Evolutionary conservation across 2,888 invertebrate species (phyloP).

Genomic region (Habrosyne pyritoides): DNA sequence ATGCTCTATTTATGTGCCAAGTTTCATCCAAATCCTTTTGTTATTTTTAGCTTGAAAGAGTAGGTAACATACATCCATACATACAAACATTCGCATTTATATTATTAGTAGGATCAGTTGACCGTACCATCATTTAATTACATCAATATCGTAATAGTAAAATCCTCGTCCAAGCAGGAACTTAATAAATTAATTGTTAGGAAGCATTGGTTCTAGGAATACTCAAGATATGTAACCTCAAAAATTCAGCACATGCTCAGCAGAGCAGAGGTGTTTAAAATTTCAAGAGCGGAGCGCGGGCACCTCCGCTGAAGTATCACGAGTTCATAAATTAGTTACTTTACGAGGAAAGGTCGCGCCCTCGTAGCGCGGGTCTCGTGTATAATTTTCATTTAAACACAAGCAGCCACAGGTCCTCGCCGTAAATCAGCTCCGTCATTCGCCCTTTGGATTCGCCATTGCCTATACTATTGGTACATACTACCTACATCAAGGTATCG

Average conservation of each 20-base stretch:
- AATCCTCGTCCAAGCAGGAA: not conserved
- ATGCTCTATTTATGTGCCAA: too few relatives aligned
- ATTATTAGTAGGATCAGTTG: too few relatives aligned
- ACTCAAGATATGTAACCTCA: slow-evolving; percentile 61
- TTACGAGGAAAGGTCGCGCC: slow-evolving; percentile 73
- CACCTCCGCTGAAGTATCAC: slow-evolving; percentile 67
- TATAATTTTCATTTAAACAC: slow-evolving; percentile 80
- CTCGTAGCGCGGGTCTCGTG: slow-evolving; percentile 63
- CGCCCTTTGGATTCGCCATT: slow-evolving; percentile 54
- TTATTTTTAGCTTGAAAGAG: too few relatives aligned
- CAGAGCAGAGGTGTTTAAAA: slow-evolving; percentile 64
- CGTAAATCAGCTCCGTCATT: slow-evolving; percentile 73
- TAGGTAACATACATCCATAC: too few relatives aligned
- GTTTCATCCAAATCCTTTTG: too few relatives aligned
- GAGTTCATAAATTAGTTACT: slow-evolving; percentile 79
- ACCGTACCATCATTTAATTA: too few relatives aligned
- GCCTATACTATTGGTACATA: slow-evolving; percentile 31
- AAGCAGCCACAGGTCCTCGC: slow-evolving; percentile 71
- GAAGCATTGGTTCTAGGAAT: slow-evolving; percentile 47
- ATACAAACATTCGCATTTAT: too few relatives aligned
- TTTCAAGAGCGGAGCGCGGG: slow-evolving; percentile 71
- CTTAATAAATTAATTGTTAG: slow-evolving; percentile 16
- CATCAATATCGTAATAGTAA: too few relatives aligned
- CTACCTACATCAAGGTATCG: not conserved
- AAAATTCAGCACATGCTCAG: slow-evolving; percentile 65